phyloP scores from a whole-genome alignment of 37 sponge, comb jelly and placozoan species.

The Spongilla lacustris region DNA sequence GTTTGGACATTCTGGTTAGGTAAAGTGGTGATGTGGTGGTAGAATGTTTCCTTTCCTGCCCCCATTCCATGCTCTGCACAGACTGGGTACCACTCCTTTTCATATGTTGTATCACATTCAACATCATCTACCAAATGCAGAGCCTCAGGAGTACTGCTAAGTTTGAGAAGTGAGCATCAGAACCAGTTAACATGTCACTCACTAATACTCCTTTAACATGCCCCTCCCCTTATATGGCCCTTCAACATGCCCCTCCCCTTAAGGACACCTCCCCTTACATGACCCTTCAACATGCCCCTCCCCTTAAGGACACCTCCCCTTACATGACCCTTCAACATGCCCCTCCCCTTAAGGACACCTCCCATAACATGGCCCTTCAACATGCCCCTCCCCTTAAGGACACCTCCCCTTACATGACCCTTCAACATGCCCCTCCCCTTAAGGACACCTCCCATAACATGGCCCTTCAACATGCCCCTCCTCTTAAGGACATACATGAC shows the following conservation, averaged over 20 bases:
- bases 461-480: too few species aligned
- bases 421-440: not conserved
- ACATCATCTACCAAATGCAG: conserved; percentile 37
- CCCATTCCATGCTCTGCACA: not conserved
- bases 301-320: not conserved
- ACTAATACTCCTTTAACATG: too few species aligned
- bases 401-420: too few species aligned
- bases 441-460: not conserved
- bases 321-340: too few species aligned
- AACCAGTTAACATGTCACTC: too few species aligned
- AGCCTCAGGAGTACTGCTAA: conserved; percentile 24
- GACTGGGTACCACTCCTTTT: conserved; percentile 67
- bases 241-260: not conserved
- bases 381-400: not conserved
- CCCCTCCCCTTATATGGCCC: too few species aligned
- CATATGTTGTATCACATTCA: conserved; percentile 65
- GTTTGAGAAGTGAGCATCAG: conserved; percentile 38
- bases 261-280: not conserved
- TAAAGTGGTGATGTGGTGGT: not conserved
- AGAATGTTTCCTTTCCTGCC: not conserved
- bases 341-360: too few species aligned
- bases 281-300: not conserved
- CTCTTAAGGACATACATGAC: not conserved
- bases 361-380: too few species aligned
- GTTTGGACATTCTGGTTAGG: conserved; percentile 39